Percentiles rank a stretch among this genome's conserved stretches.
Conservation (phyloP, 2,113 vertebrate species). For the Chaetura pelagica region DNA sequence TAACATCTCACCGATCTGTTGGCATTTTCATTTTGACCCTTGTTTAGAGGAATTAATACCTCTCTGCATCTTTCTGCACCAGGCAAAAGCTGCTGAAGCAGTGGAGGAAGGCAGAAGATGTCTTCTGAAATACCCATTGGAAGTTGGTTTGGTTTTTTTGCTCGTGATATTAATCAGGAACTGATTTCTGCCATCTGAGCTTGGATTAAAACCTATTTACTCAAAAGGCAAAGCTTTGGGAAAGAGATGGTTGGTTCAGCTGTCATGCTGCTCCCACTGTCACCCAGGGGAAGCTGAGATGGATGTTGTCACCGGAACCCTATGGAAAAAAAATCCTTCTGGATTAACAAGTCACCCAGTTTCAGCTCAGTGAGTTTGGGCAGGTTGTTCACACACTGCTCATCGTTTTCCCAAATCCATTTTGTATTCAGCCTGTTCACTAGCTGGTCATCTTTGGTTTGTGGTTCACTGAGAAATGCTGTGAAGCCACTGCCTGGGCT, state of each 20-base stretch:
- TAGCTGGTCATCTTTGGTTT: not conserved
- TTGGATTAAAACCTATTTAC: not conserved
- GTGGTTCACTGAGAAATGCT: not conserved
- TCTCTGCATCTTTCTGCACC: not conserved
- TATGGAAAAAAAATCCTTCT: not conserved
- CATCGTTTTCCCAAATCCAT: not conserved
- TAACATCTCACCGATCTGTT: not conserved
- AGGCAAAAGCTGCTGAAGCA: not conserved
- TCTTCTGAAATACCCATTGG: not conserved
- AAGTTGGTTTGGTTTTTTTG: not conserved
- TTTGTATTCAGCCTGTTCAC: not conserved
- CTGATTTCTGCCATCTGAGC: not conserved
- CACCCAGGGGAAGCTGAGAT: fast-evolving
- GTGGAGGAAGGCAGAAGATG: not conserved
- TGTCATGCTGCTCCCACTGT: no score
- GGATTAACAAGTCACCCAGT: not conserved
- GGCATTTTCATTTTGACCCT: not conserved
- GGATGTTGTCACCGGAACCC: not conserved
- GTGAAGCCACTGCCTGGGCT: not conserved
- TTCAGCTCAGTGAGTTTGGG: not conserved
- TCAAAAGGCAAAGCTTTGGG: not conserved
- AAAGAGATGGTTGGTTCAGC: not conserved
- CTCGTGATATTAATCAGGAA: not conserved
- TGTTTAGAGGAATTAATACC: not conserved
- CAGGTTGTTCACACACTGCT: not conserved